Evolutionary conservation across 2,888 invertebrate species (phyloP).

Genomic region (Eubasilissa splendida): DNA sequence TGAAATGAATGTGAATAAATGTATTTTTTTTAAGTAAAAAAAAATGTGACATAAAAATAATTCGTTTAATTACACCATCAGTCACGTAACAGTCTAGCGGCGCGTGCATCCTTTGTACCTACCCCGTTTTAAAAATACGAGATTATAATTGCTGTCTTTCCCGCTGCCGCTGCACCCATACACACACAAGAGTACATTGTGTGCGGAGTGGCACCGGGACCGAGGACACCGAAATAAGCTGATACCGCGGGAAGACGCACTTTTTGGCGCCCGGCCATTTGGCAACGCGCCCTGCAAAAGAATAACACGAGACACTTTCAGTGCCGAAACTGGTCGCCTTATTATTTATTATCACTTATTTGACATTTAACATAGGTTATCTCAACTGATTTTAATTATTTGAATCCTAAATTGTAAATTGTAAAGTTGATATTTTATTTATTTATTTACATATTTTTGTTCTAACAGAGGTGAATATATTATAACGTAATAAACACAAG

Average conservation of each 20-base stretch:
- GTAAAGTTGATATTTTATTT: no score
- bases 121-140: conserved; percentile 17
- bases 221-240: conserved; percentile 47
- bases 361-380: no score
- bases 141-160: conserved; percentile 17
- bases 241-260: conserved; percentile 55
- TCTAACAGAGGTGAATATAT: no score
- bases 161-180: conserved; percentile 9
- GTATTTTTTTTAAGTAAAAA: no score
- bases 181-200: conserved; percentile 11
- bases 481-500: no score
- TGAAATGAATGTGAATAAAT: no score
- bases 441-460: no score
- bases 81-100: conserved; percentile 17
- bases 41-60: no score
- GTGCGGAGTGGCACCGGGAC: conserved; percentile 3
- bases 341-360: no score
- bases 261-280: conserved; percentile 57
- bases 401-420: no score
- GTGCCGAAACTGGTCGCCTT: conserved; percentile 19
- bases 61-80: not conserved
- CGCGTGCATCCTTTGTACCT: conserved; percentile 8
- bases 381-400: no score
- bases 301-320: conserved; percentile 54
- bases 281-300: conserved; percentile 56